Evolutionary conservation across 2,113 vertebrate species (phyloP), one percentile per base, ranked within the genome.

Genomic region (Ictidomys tridecemlineatus): DNA sequence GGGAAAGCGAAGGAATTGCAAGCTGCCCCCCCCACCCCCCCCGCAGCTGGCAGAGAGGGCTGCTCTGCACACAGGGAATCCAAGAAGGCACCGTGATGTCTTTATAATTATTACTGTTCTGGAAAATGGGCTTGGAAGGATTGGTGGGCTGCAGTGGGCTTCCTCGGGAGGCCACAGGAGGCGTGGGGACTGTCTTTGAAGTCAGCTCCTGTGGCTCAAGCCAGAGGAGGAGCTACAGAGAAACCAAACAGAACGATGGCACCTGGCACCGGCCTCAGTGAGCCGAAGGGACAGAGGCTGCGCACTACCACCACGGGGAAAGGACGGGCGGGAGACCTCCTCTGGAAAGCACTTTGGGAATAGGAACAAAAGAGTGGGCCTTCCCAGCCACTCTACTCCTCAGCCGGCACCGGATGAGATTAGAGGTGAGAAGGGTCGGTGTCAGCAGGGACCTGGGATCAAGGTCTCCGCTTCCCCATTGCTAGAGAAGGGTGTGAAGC

Each of bases 241-340:
- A 16, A 7, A 45, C 37, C 37, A 42, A 26, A 28, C 11, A 12
- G 32, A 39, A 45, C 14, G 34, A 0, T 0, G 18, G 10, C 0
- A 2, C 2, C 42, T 0, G 18, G 10, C 45, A 45, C 11, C 45
- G 13, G 0, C 34, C 18, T 30, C 0, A 6, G 13, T 0, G 24
- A 51, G 48, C 39, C 1, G 0, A 1, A 0, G 32, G n/a, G 32
- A 1, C 30, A 3, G 0, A 0, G 51, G 8, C 4, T 42, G 8
- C 37, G 39, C 2, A 4, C n/a, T n/a, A n/a, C 12, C 34, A 0
- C 48, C 2, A 8, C 1, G 0, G 48, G 0, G 12, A 34, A 1
- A 5, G 42, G 10, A 39, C 1, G 56, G 63, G 17, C 56, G 7
- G 34, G 24, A 28, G 69, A 26, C 20, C 18, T 67, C 58, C 16